Percentiles rank a stretch among this genome's conserved stretches.
Evolutionary conservation across 2,113 vertebrate genomes (phyloP).

Genomic region (Rhizomys pruinosus): DNA sequence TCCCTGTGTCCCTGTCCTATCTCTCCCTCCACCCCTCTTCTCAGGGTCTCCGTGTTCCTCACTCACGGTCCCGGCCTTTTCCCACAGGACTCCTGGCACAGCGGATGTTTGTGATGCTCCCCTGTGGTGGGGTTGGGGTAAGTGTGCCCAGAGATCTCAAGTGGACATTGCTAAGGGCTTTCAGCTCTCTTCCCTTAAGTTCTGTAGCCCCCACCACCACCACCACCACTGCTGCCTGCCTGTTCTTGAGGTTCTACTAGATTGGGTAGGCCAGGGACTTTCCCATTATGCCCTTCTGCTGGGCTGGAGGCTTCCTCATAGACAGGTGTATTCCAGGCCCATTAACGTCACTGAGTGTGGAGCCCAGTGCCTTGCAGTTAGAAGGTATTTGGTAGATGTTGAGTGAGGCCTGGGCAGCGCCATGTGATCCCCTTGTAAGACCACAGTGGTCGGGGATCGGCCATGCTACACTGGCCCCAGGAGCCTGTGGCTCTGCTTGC

Average conservation of each 20-base stretch:
- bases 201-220: slow-evolving; percentile 54
- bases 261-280: not conserved
- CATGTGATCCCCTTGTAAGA: not conserved
- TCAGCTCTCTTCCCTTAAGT: not conserved
- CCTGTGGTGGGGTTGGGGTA: slow-evolving; percentile 96
- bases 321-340: not conserved
- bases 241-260: not conserved
- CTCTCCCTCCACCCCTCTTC: not conserved
- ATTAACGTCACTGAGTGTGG: not conserved
- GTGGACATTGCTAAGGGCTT: not conserved
- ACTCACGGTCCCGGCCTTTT: slow-evolving; percentile 33
- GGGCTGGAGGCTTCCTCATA: not conserved
- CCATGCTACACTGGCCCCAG: not conserved
- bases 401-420: not conserved
- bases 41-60: not conserved
- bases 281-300: not conserved
- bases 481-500: not conserved
- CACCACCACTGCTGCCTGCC: not conserved
- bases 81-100: slow-evolving; percentile 92
- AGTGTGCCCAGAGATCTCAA: slow-evolving; percentile 77
- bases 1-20: no score
- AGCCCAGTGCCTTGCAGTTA: not conserved
- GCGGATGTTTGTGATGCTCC: slow-evolving; percentile 92
- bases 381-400: not conserved
- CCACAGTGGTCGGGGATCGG: not conserved